Evolutionary conservation across 2,797 vertebrate genomes (phyloP).

Genomic region (Monodelphis domestica): DNA sequence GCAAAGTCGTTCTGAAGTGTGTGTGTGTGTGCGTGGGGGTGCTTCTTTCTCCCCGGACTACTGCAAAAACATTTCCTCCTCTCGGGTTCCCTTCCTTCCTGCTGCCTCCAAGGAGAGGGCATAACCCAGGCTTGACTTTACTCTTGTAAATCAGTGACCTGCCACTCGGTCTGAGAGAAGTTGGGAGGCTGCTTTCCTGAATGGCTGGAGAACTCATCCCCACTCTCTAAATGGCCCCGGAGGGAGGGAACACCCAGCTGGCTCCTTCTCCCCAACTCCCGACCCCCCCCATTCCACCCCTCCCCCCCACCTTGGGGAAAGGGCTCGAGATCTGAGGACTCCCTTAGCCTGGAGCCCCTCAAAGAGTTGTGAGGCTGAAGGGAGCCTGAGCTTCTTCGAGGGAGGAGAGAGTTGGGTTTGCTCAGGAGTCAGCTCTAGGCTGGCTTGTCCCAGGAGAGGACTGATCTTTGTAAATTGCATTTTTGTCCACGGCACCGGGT

Average conservation of each 20-base stretch:
- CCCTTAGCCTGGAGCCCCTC: slow-evolving; percentile 74
- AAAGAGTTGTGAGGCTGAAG: slow-evolving; percentile 66
- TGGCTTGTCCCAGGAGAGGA: slow-evolving; percentile 52
- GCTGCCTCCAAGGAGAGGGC: slow-evolving; percentile 40
- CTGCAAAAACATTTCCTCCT: background rate
- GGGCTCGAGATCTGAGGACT: slow-evolving; percentile 62
- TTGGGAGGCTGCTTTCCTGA: slow-evolving; percentile 37
- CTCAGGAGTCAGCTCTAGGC: slow-evolving; percentile 62
- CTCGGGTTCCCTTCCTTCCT: background rate
- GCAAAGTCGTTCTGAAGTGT: slow-evolving; percentile 22
- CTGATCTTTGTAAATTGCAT: slow-evolving; percentile 70
- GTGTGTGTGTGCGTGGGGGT: background rate
- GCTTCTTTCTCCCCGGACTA: slow-evolving; percentile 23
- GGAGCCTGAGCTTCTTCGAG: slow-evolving; percentile 35
- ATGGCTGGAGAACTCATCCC: slow-evolving; percentile 78
- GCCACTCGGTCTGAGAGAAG: slow-evolving; percentile 59
- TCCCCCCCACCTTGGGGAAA: slow-evolving; percentile 18
- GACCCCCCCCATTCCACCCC: background rate
- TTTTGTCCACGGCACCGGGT: slow-evolving; percentile 64
- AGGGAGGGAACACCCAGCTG: background rate
- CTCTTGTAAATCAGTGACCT: slow-evolving; percentile 54
- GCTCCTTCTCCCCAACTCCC: background rate
- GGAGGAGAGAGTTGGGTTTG: slow-evolving; percentile 61
- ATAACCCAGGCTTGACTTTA: slow-evolving; percentile 25
- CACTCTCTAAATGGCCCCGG: background rate